These are phyloP conservation scores for Rhea americana DNA, from an alignment of 2,113 vertebrate genomes.

Conservation along the genomic window DNA sequence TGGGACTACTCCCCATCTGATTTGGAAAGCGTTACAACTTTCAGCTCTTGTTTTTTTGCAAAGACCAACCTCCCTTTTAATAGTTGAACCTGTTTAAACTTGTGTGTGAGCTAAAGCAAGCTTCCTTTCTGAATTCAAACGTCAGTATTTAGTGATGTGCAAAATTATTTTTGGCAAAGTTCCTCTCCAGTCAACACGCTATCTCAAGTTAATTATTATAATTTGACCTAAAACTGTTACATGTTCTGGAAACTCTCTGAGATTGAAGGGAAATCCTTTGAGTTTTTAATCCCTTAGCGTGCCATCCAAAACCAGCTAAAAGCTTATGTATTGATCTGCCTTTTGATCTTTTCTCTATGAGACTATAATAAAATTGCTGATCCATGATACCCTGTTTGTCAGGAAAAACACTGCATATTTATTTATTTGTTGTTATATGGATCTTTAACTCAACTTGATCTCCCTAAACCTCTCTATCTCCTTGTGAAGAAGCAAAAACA, in stretches of 20 bases:
- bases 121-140: slow-evolving; percentile 39
- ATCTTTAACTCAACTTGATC: neutral
- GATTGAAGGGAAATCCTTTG: slow-evolving; percentile 47
- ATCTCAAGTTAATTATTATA: slow-evolving; percentile 63
- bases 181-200: slow-evolving; percentile 37
- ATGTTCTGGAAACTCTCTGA: slow-evolving; percentile 42
- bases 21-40: neutral
- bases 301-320: slow-evolving; percentile 41
- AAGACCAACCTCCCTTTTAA: neutral
- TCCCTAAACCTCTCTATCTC: neutral
- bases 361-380: slow-evolving; percentile 51
- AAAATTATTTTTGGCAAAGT: slow-evolving; percentile 50
- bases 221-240: slow-evolving; percentile 58
- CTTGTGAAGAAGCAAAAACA: neutral
- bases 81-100: slow-evolving; percentile 54
- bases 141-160: slow-evolving; percentile 43
- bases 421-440: slow-evolving; percentile 13
- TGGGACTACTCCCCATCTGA: slow-evolving; percentile 8
- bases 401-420: slow-evolving; percentile 2
- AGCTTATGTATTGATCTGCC: slow-evolving; percentile 45
- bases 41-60: slow-evolving; percentile 21
- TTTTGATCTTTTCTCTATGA: slow-evolving; percentile 57
- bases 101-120: slow-evolving; percentile 39
- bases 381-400: slow-evolving; percentile 54
- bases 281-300: slow-evolving; percentile 53